Base-by-base conservation (phyloP, 1,140 invertebrate genomes). In the Drosophila sechellia region DNA sequence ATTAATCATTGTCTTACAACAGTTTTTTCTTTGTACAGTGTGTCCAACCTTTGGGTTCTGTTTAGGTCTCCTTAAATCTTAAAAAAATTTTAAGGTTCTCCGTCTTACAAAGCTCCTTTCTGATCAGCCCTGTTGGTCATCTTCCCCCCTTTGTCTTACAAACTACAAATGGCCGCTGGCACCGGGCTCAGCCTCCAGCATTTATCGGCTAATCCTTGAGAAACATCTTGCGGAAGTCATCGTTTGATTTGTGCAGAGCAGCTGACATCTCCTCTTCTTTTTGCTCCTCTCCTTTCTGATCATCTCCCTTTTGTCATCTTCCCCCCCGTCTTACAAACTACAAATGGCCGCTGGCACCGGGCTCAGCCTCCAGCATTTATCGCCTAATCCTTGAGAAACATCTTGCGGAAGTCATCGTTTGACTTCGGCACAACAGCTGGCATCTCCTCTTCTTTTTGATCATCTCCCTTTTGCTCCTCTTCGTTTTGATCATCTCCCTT, bases 371-470 rank as follows among this genome's bases (percentile, higher is more conserved):
- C 13, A 15, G 5, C 13, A 48, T 59, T 39, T 17, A 42, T 11
- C 10, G 12, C 20, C 40, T 39, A 25, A 5, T 56, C 35, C 20
- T 57, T 48, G n/a, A 72, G 13, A 35, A 91, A 74, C 4, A 92
- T 42, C 65, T 85, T 87, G 6, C 90, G 72, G 57, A 92, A 92
- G 31, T 92, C 87, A 5, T 81, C 87, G 39, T 92, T 92, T 5
- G 79, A 69, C 34, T 89, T 91, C 15, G 80, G 87, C 6, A 43
- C 42, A 4, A 27, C 43, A 8, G 13, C n/a, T 48, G 35, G 13
- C 17, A 17, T 17, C 10, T 52, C 11, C 8, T 34, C n/a, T 8
- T 73, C 35, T 65, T 61, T 69, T 70, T 85, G 5, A 5, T 34
- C 20, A 3, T 22, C 31, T 2, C 6, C 49, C 11, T 43, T 25